Evolutionary conservation across 2,113 vertebrate species (phyloP).

Genomic region (Bos javanicus): DNA sequence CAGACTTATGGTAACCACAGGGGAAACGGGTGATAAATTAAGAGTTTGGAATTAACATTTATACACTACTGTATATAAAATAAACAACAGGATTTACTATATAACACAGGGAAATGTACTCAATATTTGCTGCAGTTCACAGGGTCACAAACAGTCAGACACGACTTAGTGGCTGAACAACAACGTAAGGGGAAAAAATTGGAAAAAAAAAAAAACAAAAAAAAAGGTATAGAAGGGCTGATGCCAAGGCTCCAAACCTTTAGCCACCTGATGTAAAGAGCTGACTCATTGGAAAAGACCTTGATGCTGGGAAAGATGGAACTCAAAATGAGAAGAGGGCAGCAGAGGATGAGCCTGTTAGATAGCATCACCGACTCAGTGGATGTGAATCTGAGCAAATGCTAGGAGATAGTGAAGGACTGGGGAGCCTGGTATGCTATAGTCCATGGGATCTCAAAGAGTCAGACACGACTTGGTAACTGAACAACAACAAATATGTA

Average conservation of each 20-base stretch:
- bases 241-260: neutral
- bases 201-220: neutral
- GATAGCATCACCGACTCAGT: neutral
- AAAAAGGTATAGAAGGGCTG: neutral
- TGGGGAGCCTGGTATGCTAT: neutral
- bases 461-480: neutral
- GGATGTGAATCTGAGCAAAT: neutral
- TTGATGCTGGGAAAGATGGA: neutral
- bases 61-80: neutral
- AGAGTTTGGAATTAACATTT: neutral
- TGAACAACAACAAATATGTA: neutral
- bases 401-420: neutral
- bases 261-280: neutral
- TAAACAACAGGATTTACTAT: neutral
- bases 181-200: neutral
- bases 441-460: neutral
- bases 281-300: neutral
- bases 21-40: neutral
- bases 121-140: neutral
- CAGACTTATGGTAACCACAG: neutral
- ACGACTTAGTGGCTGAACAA: neutral
- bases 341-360: neutral
- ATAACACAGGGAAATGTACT: neutral
- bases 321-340: neutral
- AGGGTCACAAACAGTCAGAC: neutral